phyloP scores from a whole-genome alignment of 2,113 vertebrate genomes.

The Mugil cephalus region DNA sequence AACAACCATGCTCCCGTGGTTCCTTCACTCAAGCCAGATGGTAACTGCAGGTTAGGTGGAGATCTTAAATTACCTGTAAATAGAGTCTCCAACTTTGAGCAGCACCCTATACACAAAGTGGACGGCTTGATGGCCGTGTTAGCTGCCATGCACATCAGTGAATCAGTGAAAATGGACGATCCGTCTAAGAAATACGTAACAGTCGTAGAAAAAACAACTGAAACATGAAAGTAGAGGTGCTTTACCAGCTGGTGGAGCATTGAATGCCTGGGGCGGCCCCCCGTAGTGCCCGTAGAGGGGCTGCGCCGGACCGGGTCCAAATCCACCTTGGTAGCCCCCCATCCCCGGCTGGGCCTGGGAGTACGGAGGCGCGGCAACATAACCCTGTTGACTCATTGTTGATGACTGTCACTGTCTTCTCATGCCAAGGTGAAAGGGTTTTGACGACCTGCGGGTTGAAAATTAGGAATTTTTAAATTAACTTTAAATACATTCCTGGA shows the following conservation, averaged over 20 bases:
- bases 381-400: slow-evolving; percentile 97
- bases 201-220: no score
- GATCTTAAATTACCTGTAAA: no score
- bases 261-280: slow-evolving; percentile 79
- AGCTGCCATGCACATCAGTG: no score
- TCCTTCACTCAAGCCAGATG: no score
- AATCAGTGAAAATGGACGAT: no score
- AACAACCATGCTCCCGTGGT: neutral
- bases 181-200: no score
- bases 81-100: no score
- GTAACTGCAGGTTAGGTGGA: no score
- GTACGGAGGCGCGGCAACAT: slow-evolving; percentile 92
- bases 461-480: neutral
- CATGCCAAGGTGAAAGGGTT: slow-evolving; percentile 74
- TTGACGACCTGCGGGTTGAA: slow-evolving; percentile 42
- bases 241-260: slow-evolving; percentile 87
- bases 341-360: slow-evolving; percentile 93
- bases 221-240: no score
- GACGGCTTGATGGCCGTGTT: no score
- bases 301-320: slow-evolving; percentile 81
- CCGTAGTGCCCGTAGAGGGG: slow-evolving; percentile 90
- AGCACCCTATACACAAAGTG: no score
- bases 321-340: slow-evolving; percentile 87
- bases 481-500: neutral
- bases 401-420: slow-evolving; percentile 66